phyloP scores from a whole-genome alignment of 2,797 vertebrate genomes.

The Glossophaga mutica region DNA sequence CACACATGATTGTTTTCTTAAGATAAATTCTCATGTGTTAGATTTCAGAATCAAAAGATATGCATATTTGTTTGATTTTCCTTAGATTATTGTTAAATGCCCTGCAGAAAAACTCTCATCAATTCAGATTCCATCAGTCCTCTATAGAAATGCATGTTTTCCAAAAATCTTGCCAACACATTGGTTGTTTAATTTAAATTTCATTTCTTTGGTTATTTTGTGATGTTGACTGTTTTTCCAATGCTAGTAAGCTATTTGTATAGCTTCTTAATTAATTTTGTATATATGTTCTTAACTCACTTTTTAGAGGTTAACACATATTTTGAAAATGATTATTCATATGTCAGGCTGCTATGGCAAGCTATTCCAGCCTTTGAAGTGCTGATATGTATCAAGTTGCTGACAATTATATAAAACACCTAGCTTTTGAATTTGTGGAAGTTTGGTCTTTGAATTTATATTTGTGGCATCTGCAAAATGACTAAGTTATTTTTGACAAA shows the following conservation, averaged over 20 bases:
- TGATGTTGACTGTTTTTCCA: background rate
- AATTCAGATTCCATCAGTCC: background rate
- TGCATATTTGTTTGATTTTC: background rate
- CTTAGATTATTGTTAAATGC: background rate
- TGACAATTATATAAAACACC: background rate
- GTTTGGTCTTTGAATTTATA: slow-evolving; percentile 10
- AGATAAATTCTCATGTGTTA: background rate
- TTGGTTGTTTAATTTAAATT: slow-evolving; percentile 6
- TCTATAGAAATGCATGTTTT: background rate
- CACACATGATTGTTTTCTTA: background rate
- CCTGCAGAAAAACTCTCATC: background rate
- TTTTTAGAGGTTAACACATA: background rate
- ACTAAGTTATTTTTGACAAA: background rate
- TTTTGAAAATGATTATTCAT: slow-evolving; percentile 26
- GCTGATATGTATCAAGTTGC: background rate
- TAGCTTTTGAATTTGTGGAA: background rate
- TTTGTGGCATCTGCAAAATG: background rate
- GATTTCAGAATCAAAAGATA: background rate
- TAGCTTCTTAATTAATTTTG: background rate
- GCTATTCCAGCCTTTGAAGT: background rate
- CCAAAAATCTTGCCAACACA: background rate
- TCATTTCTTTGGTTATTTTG: background rate
- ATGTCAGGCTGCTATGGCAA: background rate
- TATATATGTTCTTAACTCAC: background rate
- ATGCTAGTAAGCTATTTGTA: background rate